Evolutionary conservation across 2,888 invertebrate genomes (phyloP).

Genomic region (Leptinotarsa juncta): DNA sequence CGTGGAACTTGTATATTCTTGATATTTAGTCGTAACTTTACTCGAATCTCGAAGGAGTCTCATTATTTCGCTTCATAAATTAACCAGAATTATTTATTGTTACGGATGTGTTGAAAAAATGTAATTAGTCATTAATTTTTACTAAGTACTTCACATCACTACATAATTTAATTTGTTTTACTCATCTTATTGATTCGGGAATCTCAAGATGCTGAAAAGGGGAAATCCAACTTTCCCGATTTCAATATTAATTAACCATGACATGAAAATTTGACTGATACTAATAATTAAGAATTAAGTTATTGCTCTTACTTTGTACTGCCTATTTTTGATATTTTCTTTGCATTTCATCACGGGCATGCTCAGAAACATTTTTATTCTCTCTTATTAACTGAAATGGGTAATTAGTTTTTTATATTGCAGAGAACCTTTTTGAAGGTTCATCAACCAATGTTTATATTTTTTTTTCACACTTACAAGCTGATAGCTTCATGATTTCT

Average conservation of each 20-base stretch:
- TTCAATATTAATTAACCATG: slow-evolving; percentile 16
- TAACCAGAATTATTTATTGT: too few relatives aligned
- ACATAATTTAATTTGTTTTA: background rate
- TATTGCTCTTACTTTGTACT: slow-evolving; percentile 17
- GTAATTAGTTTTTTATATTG: background rate
- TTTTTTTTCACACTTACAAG: too few relatives aligned
- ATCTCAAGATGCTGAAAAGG: background rate
- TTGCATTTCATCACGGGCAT: background rate
- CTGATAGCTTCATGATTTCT: too few relatives aligned
- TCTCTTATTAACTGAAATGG: background rate
- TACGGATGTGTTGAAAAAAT: background rate
- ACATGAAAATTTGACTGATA: slow-evolving; percentile 23
- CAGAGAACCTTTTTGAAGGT: too few relatives aligned
- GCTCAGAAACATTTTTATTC: slow-evolving; percentile 2
- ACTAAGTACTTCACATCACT: background rate
- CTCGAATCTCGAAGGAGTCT: background rate
- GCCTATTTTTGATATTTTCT: background rate
- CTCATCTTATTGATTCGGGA: background rate
- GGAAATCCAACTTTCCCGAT: background rate
- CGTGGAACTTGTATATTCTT: slow-evolving; percentile 4
- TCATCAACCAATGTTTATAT: too few relatives aligned
- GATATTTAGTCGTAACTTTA: background rate
- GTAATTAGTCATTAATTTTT: background rate
- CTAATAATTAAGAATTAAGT: slow-evolving; percentile 13
- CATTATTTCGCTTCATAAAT: background rate